Evolutionary conservation across 2,797 vertebrate genomes (phyloP).

Genomic region (Hydrocynus forskahlii): DNA sequence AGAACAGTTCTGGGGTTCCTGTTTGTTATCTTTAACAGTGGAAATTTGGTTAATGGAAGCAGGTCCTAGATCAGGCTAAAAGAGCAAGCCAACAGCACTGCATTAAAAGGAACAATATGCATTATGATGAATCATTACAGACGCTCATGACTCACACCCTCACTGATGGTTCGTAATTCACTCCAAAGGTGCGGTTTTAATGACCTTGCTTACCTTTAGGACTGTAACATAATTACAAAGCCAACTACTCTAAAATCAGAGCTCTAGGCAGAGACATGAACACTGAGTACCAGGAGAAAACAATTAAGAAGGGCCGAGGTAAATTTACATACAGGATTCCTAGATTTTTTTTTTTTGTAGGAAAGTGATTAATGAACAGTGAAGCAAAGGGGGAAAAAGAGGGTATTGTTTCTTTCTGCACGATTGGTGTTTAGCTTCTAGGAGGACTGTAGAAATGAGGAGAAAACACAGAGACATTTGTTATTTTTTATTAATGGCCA

Average conservation of each 20-base stretch:
- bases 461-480: background rate
- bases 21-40: background rate
- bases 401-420: background rate
- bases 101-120: conserved; percentile 19
- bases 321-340: background rate
- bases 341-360: background rate
- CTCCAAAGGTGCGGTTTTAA: conserved; percentile 21
- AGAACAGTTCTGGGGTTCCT: conserved; percentile 1
- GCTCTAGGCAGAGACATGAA: background rate
- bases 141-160: conserved; percentile 14
- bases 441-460: background rate
- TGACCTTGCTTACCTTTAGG: conserved; percentile 5
- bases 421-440: background rate
- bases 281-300: background rate
- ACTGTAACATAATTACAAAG: background rate
- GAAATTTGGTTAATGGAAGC: background rate
- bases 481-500: background rate
- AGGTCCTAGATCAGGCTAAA: background rate
- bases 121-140: conserved; percentile 36
- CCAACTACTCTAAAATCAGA: background rate
- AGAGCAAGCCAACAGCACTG: background rate
- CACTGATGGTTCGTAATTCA: background rate
- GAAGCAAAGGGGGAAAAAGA: background rate
- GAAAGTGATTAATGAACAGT: background rate
- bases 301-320: background rate